Percentiles rank a stretch among this genome's conserved stretches.
These are phyloP conservation scores for Brachynemurus nebulosus DNA, from an alignment of 2,888 invertebrate species.

Conservation along the genomic window DNA sequence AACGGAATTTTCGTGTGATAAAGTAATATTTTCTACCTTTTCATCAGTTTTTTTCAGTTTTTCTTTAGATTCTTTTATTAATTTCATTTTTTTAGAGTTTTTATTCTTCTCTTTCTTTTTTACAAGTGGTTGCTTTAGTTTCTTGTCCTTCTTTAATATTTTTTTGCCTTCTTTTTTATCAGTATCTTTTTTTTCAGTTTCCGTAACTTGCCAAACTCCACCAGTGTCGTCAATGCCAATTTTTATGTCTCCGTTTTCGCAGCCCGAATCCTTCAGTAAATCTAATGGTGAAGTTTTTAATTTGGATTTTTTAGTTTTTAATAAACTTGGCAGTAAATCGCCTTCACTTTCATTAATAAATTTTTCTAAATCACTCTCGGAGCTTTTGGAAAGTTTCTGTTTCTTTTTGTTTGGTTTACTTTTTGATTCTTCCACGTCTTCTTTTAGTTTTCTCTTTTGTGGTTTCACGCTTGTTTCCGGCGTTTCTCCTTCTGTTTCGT, in stretches of 20 bases:
- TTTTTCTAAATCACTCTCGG: slow-evolving; percentile 11
- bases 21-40: slow-evolving; percentile 20
- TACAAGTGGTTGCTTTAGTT: not conserved
- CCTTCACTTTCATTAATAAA: slow-evolving; percentile 15
- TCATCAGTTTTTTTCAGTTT: slow-evolving; percentile 6
- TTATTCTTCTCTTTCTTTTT: not conserved
- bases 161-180: not conserved
- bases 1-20: not conserved
- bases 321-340: too few relatives aligned
- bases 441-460: slow-evolving; percentile 6
- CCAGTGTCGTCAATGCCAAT: not conserved
- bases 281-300: too few relatives aligned
- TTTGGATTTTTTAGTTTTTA: too few relatives aligned
- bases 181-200: too few relatives aligned
- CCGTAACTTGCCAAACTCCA: not conserved
- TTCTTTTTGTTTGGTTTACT: not conserved
- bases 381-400: not conserved
- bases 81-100: not conserved
- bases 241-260: not conserved
- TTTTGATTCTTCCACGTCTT: slow-evolving; percentile 13
- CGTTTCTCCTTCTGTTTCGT: slow-evolving; percentile 22
- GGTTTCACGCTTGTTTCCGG: slow-evolving; percentile 14
- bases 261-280: too few relatives aligned
- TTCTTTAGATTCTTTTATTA: not conserved
- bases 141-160: not conserved